A percentile compares a stretch with the other conserved stretches of the same genome.
Conservation (phyloP, 2,797 vertebrate species). For the Crenuchus spilurus region DNA sequence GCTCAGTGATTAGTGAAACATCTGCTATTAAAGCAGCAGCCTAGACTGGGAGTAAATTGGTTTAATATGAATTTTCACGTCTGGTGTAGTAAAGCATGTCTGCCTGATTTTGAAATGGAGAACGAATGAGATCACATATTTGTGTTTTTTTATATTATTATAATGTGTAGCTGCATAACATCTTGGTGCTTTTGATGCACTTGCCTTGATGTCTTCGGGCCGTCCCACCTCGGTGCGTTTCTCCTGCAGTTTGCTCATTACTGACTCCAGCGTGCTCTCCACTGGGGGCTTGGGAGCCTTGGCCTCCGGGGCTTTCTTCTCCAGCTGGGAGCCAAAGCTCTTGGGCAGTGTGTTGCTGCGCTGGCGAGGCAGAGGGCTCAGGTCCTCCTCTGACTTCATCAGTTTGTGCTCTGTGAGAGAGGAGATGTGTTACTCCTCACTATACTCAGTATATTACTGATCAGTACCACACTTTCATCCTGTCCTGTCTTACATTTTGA, state of each 20-base stretch:
- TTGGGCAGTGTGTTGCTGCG: conserved; percentile 97
- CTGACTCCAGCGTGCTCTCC: conserved; percentile 87
- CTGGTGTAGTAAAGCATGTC: background rate
- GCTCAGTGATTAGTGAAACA: background rate
- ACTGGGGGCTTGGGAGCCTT: conserved; percentile 86
- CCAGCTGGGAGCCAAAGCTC: conserved; percentile 96
- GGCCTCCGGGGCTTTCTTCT: conserved; percentile 86
- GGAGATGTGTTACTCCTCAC: too few species aligned
- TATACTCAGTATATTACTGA: too few species aligned
- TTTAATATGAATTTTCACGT: background rate
- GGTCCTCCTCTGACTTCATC: conserved; percentile 91
- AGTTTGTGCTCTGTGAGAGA: conserved; percentile 85
- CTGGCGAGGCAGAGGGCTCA: conserved; percentile 88
- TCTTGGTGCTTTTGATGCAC: background rate
- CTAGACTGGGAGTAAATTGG: background rate
- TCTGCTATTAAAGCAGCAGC: background rate
- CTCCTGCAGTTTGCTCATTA: conserved; percentile 91
- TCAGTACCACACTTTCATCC: background rate
- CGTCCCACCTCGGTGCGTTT: conserved; percentile 87
- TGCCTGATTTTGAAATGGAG: background rate
- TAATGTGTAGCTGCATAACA: background rate
- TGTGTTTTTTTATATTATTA: too few species aligned
- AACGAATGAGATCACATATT: too few species aligned
- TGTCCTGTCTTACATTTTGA: too few species aligned
- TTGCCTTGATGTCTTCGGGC: conserved; percentile 95